Conservation (phyloP, 2,888 invertebrate genomes). For the Scaeva pyrastri region DNA sequence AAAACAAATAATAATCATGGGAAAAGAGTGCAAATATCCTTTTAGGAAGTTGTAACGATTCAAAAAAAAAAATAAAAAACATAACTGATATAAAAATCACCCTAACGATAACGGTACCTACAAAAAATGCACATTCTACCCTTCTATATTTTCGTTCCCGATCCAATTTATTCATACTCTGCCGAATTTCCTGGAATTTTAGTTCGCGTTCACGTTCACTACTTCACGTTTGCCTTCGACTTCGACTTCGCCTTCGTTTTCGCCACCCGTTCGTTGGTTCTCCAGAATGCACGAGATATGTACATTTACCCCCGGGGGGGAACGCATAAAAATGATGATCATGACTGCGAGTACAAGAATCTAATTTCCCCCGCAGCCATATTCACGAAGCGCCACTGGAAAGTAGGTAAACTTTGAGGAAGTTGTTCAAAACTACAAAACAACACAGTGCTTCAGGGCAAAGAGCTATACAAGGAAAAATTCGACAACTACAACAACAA, state of each 20-base stretch:
- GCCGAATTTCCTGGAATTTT: conserved; percentile 47
- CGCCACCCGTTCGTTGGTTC: no score
- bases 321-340: conserved; percentile 72
- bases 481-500: conserved; percentile 6
- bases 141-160: background rate
- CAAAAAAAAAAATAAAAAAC: conserved; percentile 8
- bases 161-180: conserved; percentile 57
- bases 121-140: conserved; percentile 50
- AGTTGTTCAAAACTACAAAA: conserved; percentile 71
- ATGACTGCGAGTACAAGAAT: conserved; percentile 67
- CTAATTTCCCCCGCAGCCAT: conserved; percentile 63
- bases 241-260: no score
- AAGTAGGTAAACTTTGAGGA: conserved; percentile 67
- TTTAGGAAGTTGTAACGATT: conserved; percentile 17
- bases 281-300: background rate
- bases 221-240: conserved; percentile 36
- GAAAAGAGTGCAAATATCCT: conserved; percentile 9
- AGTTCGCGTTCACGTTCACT: conserved; percentile 3
- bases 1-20: conserved; percentile 33
- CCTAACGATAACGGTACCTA: conserved; percentile 49
- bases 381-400: background rate
- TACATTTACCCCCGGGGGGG: background rate
- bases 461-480: conserved; percentile 41
- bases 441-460: conserved; percentile 54
- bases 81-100: conserved; percentile 19